A percentile compares a stretch with the other conserved stretches of the same genome.
Conservation (phyloP, 2,797 vertebrate species). For the Spondyliosoma cantharus region DNA sequence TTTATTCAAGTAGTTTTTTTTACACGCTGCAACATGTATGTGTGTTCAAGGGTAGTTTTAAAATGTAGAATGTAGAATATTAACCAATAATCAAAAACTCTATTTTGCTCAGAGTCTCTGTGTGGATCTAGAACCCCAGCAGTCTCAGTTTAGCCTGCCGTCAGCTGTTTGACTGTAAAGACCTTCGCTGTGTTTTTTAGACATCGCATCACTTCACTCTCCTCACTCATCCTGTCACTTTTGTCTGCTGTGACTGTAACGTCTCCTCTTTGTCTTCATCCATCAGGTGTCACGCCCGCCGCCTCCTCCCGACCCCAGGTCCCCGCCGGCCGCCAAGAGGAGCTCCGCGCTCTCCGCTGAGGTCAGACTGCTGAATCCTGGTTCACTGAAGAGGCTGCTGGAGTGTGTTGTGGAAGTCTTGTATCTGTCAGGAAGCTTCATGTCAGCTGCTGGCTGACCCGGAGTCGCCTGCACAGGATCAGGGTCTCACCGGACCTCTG, state of each 20-base stretch:
- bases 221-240: not conserved
- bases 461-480: not conserved
- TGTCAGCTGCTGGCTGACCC: constrained; percentile 25
- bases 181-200: too few relatives aligned
- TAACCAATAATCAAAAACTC: too few relatives aligned
- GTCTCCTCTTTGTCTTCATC: constrained; percentile 11
- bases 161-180: too few relatives aligned
- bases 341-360: constrained; percentile 48
- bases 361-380: constrained; percentile 68
- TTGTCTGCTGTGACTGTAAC: not conserved
- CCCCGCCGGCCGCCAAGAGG: constrained; percentile 29
- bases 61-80: too few relatives aligned
- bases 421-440: constrained; percentile 39
- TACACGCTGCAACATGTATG: too few relatives aligned
- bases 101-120: too few relatives aligned
- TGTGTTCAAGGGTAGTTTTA: too few relatives aligned
- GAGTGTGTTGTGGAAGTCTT: constrained; percentile 20
- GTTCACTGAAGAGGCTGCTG: constrained; percentile 17
- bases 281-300: constrained; percentile 69
- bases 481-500: constrained; percentile 5
- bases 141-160: too few relatives aligned
- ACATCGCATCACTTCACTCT: not conserved
- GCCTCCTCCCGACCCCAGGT: constrained; percentile 19
- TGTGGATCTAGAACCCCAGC: too few relatives aligned
- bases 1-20: too few relatives aligned